phyloP scores from a whole-genome alignment of 2,797 vertebrate species.

The Sarcophilus harrisii region DNA sequence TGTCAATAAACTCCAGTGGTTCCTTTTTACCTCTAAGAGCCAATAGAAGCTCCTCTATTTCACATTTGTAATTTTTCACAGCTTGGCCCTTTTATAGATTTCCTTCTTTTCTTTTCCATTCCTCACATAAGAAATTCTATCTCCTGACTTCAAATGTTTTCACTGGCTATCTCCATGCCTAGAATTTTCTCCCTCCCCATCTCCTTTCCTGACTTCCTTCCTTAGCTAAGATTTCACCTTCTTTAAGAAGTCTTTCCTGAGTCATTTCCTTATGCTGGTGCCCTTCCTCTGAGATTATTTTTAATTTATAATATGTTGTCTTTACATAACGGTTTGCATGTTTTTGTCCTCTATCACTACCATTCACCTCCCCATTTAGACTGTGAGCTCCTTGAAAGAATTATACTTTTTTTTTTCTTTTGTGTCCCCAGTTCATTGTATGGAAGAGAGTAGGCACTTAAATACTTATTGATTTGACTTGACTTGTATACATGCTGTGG shows the following conservation, averaged over 20 bases:
- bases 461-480: no score
- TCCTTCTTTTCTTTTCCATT: not conserved
- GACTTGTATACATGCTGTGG: not conserved
- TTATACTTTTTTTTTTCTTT: not conserved
- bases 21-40: not conserved
- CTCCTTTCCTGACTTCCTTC: not conserved
- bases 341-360: not conserved
- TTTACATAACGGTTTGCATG: not conserved
- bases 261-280: not conserved
- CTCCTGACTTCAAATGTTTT: not conserved
- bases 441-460: not conserved
- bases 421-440: not conserved
- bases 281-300: not conserved
- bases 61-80: not conserved
- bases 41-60: no score
- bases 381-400: not conserved
- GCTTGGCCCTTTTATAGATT: not conserved
- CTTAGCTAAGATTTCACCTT: not conserved
- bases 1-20: not conserved
- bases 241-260: not conserved
- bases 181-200: not conserved
- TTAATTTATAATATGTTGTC: not conserved
- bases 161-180: not conserved
- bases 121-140: not conserved
- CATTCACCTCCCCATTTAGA: not conserved